Evolutionary conservation across 2,113 vertebrate genomes (phyloP).

Genomic region (Macroglossus sobrinus): DNA sequence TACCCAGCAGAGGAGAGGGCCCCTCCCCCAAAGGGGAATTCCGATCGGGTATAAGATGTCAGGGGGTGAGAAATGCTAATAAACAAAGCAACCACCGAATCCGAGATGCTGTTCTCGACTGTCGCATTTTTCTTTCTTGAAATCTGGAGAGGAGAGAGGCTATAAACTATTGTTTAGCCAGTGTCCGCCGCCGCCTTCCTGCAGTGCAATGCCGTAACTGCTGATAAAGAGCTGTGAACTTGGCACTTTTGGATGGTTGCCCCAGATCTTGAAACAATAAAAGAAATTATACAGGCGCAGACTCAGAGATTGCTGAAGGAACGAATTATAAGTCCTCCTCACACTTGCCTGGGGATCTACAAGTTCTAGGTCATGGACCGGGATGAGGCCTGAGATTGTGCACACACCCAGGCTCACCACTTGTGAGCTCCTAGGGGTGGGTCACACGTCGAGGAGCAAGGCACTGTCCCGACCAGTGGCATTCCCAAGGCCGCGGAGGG

Average conservation of each 20-base stretch:
- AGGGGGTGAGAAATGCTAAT: accelerated
- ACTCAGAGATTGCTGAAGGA: neutral
- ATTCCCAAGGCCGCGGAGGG: neutral
- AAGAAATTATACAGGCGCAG: neutral
- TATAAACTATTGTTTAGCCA: neutral
- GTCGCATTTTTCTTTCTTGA: neutral
- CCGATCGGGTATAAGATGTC: neutral
- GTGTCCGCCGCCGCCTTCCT: neutral
- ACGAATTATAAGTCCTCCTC: neutral
- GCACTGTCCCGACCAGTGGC: accelerated
- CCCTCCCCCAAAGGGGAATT: neutral
- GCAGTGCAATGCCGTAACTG: neutral
- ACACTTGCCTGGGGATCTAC: neutral
- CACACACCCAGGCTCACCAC: neutral
- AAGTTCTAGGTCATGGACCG: neutral
- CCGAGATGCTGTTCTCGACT: neutral
- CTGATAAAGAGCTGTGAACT: neutral
- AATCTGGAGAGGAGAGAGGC: neutral
- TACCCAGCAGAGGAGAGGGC: no score
- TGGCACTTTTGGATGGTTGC: neutral
- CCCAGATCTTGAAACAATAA: neutral
- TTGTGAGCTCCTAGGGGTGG: accelerated
- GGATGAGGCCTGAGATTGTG: neutral
- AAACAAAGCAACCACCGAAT: neutral
- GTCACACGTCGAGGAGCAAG: accelerated